A percentile compares a stretch with the other conserved stretches of the same genome.
Conservation (phyloP, 2,797 vertebrate species). For the Micrastur ruficollis region DNA sequence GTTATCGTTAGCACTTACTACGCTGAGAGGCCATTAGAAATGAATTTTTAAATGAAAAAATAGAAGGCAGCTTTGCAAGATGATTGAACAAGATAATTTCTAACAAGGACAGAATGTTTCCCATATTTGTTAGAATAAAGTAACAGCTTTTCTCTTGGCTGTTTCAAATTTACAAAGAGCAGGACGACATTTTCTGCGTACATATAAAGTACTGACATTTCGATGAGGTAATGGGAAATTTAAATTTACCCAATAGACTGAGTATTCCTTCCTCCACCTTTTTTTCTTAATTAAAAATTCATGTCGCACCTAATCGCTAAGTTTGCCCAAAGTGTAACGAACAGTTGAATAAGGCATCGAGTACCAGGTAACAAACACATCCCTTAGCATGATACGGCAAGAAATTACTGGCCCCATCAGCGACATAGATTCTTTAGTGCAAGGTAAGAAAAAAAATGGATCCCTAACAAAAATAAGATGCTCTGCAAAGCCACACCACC, state of each 20-base stretch:
- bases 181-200: neutral
- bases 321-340: neutral
- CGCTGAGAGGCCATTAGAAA: conserved; percentile 50
- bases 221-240: neutral
- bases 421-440: neutral
- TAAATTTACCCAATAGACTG: neutral
- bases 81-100: conserved; percentile 34
- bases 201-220: neutral
- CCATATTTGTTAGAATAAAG: conserved; percentile 37
- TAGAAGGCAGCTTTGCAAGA: conserved; percentile 36
- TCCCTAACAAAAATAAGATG: conserved; percentile 21
- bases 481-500: conserved; percentile 13
- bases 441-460: neutral
- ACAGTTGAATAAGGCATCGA: conserved; percentile 22
- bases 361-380: neutral
- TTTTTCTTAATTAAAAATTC: neutral
- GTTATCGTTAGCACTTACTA: conserved; percentile 47
- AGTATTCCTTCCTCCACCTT: neutral
- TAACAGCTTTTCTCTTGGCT: conserved; percentile 16
- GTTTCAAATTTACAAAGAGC: neutral
- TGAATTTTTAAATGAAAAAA: conserved; percentile 64
- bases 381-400: neutral
- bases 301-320: conserved; percentile 27
- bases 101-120: conserved; percentile 35
- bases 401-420: conserved; percentile 25